These are phyloP conservation scores for Austrofundulus limnaeus DNA, from an alignment of 2,113 vertebrate genomes.

Conservation along the genomic window DNA sequence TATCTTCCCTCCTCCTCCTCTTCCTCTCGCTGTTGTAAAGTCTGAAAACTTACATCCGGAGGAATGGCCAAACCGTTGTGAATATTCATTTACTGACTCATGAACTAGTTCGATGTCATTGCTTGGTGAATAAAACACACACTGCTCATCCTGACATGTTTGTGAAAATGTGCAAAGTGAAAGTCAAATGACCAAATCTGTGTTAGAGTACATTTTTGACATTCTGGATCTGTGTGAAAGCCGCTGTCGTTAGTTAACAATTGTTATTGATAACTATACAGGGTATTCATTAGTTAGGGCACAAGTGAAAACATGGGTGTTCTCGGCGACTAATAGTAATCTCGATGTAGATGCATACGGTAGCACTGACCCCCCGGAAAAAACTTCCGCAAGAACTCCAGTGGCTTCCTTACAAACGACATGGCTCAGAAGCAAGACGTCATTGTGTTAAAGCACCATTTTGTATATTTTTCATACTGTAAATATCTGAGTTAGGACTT, in stretches of 20 bases:
- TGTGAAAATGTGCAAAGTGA: slow-evolving; percentile 74
- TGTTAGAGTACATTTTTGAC: slow-evolving; percentile 65
- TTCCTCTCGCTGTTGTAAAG: slow-evolving; percentile 59
- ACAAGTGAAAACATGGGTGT: slow-evolving; percentile 46
- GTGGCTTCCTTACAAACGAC: slow-evolving; percentile 40
- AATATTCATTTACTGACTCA: slow-evolving; percentile 63
- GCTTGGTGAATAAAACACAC: slow-evolving; percentile 56
- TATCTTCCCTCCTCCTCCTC: slow-evolving; percentile 17
- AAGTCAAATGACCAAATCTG: slow-evolving; percentile 59
- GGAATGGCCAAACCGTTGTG: slow-evolving; percentile 63
- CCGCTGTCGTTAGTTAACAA: slow-evolving; percentile 42
- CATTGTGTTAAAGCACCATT: slow-evolving; percentile 72
- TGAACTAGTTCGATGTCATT: slow-evolving; percentile 57
- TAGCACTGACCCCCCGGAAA: slow-evolving; percentile 31
- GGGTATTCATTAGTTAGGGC: slow-evolving; percentile 65
- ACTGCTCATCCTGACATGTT: slow-evolving; percentile 63
- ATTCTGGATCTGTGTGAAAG: slow-evolving; percentile 54
- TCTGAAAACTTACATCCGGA: slow-evolving; percentile 43
- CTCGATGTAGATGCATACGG: slow-evolving; percentile 36
- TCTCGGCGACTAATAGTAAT: slow-evolving; percentile 49
- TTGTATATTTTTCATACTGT: slow-evolving; percentile 78
- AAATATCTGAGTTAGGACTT: slow-evolving; percentile 71
- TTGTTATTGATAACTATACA: slow-evolving; percentile 59
- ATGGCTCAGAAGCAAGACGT: slow-evolving; percentile 41
- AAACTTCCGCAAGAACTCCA: slow-evolving; percentile 32